Evolutionary conservation across 2,888 invertebrate genomes (phyloP).

Genomic region (Scaeva pyrastri): DNA sequence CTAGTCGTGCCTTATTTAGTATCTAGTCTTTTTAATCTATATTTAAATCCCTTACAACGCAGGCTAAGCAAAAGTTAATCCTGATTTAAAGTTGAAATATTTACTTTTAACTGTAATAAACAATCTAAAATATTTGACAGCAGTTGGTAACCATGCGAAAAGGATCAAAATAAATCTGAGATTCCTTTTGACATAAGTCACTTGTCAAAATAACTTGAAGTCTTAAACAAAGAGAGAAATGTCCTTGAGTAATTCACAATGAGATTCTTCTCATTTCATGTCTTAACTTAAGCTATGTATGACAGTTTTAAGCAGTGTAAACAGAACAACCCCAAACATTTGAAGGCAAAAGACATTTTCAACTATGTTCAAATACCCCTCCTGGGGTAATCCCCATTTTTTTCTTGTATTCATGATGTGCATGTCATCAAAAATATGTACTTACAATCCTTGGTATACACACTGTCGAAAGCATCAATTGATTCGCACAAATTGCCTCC

Average conservation of each 20-base stretch:
- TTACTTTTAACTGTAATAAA: background rate
- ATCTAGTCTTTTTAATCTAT: too few species aligned
- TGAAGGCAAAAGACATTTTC: slow-evolving; percentile 47
- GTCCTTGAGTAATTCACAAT: slow-evolving; percentile 1
- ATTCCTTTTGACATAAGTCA: background rate
- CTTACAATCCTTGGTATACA: slow-evolving; percentile 83
- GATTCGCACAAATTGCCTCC: slow-evolving; percentile 81
- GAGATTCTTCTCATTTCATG: background rate
- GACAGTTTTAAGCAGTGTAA: background rate
- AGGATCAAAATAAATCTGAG: background rate
- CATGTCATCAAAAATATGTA: slow-evolving; percentile 75
- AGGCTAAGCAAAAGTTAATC: too few species aligned
- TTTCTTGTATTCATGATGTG: background rate
- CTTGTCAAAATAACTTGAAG: background rate
- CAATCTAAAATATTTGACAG: background rate
- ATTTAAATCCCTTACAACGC: too few species aligned
- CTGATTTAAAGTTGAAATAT: too few species aligned
- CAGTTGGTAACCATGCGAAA: background rate
- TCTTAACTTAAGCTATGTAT: background rate
- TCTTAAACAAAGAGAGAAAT: background rate
- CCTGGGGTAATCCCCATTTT: background rate
- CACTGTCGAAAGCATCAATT: slow-evolving; percentile 82
- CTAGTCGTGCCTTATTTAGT: too few species aligned
- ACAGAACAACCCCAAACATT: background rate
- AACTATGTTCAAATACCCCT: slow-evolving; percentile 52